Base-by-base conservation (phyloP, 2,113 vertebrate genomes). In the Eublepharis macularius region DNA sequence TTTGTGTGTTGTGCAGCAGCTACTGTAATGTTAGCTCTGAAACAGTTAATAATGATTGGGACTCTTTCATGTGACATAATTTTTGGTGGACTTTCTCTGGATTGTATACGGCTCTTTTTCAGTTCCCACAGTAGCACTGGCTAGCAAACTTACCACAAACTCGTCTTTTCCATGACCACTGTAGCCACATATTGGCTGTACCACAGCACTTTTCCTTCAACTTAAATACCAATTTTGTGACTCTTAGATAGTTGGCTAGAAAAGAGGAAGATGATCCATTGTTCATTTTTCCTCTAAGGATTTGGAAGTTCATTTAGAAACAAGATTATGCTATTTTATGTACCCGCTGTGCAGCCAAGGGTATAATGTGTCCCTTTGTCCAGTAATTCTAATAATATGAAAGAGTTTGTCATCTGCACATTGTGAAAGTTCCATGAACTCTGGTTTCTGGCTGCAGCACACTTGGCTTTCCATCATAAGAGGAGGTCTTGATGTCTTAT, bases 401-500 rank as follows among this genome's bases (percentile, higher is more conserved):
- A 79, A 84, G 29, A 60, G 29, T 85, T 93, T 92, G 80, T 89
- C 65, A 66, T 84, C 69, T 66, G 87, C 88, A 86, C 74, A 88
- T 83, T 90, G 65, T 80, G 85, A 83, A 91, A 83, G 82, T 89
- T 87, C 14, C 21, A 83, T 88, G 68, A 80, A 85, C 39, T 80
- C 81, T 80, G 19, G 8, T 14, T 88, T 88, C 87, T 86, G n/a
- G 77, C 13, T 2, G 39, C 76, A 86, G 75, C 1, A 2, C 24
- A n/a, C 66, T 88, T 92, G 89, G 36, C 21, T 0, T 82, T 78
- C 10, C 76, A 19, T 90, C 76, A 43, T 84, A 65, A 86, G 70
- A 87, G 83, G 88, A 89, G 78, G 73, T 68, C 34, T 81, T 86
- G 76, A 60, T 84, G 34, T 85, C 91, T 92, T 90, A 87, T 91